Evolutionary conservation across 2,888 invertebrate species (phyloP).

Genomic region (Listrodromus nycthemerus): DNA sequence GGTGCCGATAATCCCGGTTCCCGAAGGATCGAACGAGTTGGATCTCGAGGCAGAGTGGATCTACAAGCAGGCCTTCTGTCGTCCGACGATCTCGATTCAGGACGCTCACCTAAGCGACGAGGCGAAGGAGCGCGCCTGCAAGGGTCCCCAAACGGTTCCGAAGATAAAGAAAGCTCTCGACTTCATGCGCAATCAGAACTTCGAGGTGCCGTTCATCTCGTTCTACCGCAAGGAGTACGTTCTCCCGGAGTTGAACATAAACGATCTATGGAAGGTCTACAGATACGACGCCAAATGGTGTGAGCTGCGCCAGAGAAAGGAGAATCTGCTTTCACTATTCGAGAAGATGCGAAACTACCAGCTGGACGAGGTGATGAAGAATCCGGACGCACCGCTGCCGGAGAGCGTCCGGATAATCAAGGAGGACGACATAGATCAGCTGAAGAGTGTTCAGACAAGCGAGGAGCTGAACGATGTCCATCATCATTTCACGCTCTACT

Average conservation of each 20-base stretch:
- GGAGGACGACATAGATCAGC: constrained; percentile 92
- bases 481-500: constrained; percentile 95
- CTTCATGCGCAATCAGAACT: constrained; percentile 96
- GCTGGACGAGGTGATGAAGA: constrained; percentile 84
- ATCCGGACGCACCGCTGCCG: constrained; percentile 91
- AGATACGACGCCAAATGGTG: constrained; percentile 97
- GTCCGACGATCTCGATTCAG: constrained; percentile 92
- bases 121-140: constrained; percentile 85
- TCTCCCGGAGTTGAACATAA: constrained; percentile 95
- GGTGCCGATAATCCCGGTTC: constrained; percentile 92
- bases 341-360: constrained; percentile 96
- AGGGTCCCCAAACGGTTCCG: constrained; percentile 89
- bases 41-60: constrained; percentile 98
- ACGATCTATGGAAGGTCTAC: constrained; percentile 98
- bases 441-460: constrained; percentile 91
- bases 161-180: constrained; percentile 97
- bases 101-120: constrained; percentile 85
- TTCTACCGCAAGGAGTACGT: constrained; percentile 99
- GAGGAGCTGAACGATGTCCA: constrained; percentile 97
- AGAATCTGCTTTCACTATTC: constrained; percentile 91
- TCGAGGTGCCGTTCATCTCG: constrained; percentile 98
- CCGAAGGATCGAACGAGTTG: constrained; percentile 93
- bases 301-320: constrained; percentile 92
- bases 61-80: constrained; percentile 95
- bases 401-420: constrained; percentile 92